Base-by-base conservation (phyloP, 1,140 invertebrate genomes). In the Hyles euphorbiae region DNA sequence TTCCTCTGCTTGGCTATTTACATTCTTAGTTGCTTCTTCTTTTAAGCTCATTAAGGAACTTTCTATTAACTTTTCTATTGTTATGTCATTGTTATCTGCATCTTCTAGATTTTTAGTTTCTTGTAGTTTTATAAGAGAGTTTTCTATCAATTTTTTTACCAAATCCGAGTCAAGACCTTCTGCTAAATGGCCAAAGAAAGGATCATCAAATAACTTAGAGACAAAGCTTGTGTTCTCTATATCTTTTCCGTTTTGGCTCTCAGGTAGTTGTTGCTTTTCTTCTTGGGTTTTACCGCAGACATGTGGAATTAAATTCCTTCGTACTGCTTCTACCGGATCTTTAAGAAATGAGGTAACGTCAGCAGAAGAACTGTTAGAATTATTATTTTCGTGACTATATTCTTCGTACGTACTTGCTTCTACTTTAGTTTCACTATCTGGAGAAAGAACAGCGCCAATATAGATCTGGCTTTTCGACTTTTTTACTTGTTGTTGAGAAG, bases 311-410 rank as follows among this genome's bases (percentile, higher is more conserved):
- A 94, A 81, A 76, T 94, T 94, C 57, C 92, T 87, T 72, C 91
- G 90, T 2, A 94, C 93, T 10, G 93, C 93, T 89, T 94, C 92
- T 7, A 94, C 93, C 2, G 93, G 93, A 81, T 94, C 92, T 54
- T 87, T 88, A 36, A 94, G 75, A 40, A 93, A 88, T 63, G 91
- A 89, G 48, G 89, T 83, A 10, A 93, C 79, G 63, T 92, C 85
- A 61, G 72, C 72, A 5, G 75, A 72, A 51, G 59, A 70, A 12
- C 63, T 66, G 32, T 67, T 72, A 11, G 11, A 47, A 40, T 68
- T 65, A 44, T 70, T 67, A 60, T 58, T 74, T 32, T 82, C 74
- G 57, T 61, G 53, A 53, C 64, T 84, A 70, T 84, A 86, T 61
- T 87, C 85, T 79, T 88, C 85, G 60, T 88, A 85, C 5, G 82